phyloP scores from a whole-genome alignment of 2,113 vertebrate genomes.

The Chaetorhynchus papuensis region DNA sequence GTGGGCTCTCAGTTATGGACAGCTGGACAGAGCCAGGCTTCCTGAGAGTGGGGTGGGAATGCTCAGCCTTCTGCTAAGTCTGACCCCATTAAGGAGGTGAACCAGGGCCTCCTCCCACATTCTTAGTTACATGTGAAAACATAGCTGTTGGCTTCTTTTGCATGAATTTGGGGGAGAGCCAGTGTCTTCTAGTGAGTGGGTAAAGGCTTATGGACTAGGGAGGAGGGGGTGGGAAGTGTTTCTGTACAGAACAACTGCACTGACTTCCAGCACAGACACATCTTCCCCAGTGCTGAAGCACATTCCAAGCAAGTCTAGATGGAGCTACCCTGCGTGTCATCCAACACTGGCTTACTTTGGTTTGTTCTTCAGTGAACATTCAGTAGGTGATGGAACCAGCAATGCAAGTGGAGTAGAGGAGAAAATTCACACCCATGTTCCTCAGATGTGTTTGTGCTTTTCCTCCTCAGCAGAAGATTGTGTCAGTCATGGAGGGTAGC shows the following conservation, averaged over 20 bases:
- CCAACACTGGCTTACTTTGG: background rate
- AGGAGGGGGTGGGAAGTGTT: background rate
- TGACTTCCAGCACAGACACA: background rate
- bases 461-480: background rate
- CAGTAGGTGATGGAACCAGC: background rate
- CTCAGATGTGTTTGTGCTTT: background rate
- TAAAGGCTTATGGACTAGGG: background rate
- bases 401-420: background rate
- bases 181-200: background rate
- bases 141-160: background rate
- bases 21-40: background rate
- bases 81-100: background rate
- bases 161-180: background rate
- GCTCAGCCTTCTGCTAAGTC: background rate
- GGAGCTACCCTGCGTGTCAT: background rate
- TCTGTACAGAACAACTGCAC: background rate
- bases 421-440: background rate
- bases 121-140: background rate
- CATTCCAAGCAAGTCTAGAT: background rate
- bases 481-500: background rate
- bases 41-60: background rate
- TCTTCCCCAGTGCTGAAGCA: background rate
- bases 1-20: background rate
- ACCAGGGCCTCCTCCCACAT: background rate
- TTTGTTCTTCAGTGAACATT: background rate